Evolutionary conservation across 2,113 vertebrate species (phyloP).

Genomic region (Falcunculus frontatus): DNA sequence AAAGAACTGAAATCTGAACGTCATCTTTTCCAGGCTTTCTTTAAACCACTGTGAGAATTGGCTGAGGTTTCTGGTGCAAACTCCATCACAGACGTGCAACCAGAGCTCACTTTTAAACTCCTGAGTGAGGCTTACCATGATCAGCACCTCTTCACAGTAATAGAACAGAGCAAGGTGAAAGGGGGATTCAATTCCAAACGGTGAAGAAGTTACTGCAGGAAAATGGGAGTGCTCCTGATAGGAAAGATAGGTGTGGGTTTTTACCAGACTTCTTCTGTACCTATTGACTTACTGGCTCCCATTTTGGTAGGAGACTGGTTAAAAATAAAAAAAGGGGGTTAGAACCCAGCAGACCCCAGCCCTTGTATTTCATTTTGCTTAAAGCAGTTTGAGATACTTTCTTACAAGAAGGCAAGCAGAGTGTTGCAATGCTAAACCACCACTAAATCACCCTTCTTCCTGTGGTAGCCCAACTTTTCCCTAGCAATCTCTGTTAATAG

Average conservation of each 20-base stretch:
- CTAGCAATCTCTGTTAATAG: background rate
- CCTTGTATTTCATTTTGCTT: background rate
- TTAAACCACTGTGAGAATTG: background rate
- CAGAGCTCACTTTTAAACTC: background rate
- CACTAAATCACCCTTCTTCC: background rate
- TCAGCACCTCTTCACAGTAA: background rate
- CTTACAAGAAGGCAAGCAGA: background rate
- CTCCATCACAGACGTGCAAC: background rate
- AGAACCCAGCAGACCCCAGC: background rate
- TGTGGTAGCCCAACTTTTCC: background rate
- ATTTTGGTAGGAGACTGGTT: background rate
- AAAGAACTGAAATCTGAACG: background rate
- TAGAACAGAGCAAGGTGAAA: background rate
- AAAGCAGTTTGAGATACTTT: background rate
- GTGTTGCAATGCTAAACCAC: background rate
- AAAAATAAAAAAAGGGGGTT: accelerated
- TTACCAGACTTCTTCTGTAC: background rate
- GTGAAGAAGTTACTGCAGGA: background rate
- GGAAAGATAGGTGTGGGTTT: background rate
- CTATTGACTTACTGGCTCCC: background rate
- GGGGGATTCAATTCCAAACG: background rate
- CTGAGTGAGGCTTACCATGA: background rate
- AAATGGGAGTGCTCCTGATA: background rate
- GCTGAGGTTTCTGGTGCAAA: background rate
- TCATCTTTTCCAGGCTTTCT: background rate